Evolutionary conservation across 2,797 vertebrate genomes (phyloP).

Genomic region (Lycodopsis pacificus): DNA sequence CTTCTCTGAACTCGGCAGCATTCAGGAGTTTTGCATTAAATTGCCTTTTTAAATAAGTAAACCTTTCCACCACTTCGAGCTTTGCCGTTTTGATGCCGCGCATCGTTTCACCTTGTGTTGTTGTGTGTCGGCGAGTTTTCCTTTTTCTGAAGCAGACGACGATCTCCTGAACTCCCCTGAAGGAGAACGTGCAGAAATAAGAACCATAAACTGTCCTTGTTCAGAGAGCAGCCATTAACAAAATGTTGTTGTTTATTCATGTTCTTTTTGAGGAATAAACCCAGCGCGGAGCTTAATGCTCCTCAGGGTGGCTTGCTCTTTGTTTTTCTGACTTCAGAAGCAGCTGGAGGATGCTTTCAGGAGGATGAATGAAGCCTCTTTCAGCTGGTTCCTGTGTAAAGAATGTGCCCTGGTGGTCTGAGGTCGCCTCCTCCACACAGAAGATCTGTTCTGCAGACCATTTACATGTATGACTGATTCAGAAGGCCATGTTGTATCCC

Average conservation of each 20-base stretch:
- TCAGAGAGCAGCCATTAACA: conserved; percentile 31
- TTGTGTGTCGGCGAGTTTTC: conserved; percentile 5
- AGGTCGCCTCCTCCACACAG: conserved; percentile 5
- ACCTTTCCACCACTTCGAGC: conserved; percentile 51
- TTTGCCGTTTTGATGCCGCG: conserved; percentile 33
- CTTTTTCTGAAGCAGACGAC: conserved; percentile 21
- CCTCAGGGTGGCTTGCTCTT: neutral
- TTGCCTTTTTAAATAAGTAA: conserved; percentile 59
- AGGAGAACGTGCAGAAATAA: neutral
- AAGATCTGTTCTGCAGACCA: neutral
- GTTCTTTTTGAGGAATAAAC: conserved; percentile 26
- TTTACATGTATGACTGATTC: neutral
- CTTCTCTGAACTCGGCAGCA: conserved; percentile 17
- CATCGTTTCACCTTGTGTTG: conserved; percentile 42
- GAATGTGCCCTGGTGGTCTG: neutral
- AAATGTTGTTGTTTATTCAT: conserved; percentile 18
- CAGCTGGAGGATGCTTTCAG: conserved; percentile 12
- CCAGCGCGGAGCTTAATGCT: neutral
- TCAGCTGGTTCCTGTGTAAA: neutral
- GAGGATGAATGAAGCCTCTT: conserved; percentile 11
- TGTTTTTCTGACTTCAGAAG: conserved; percentile 1
- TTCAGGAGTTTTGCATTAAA: conserved; percentile 57
- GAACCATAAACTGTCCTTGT: conserved; percentile 11
- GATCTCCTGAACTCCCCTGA: conserved; percentile 28
- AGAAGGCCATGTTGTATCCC: neutral